A percentile compares a stretch with the other conserved stretches of the same genome.
These are phyloP conservation scores for Macrosteles quadrilineatus DNA, from an alignment of 1,140 invertebrate genomes.

Conservation along the genomic window DNA sequence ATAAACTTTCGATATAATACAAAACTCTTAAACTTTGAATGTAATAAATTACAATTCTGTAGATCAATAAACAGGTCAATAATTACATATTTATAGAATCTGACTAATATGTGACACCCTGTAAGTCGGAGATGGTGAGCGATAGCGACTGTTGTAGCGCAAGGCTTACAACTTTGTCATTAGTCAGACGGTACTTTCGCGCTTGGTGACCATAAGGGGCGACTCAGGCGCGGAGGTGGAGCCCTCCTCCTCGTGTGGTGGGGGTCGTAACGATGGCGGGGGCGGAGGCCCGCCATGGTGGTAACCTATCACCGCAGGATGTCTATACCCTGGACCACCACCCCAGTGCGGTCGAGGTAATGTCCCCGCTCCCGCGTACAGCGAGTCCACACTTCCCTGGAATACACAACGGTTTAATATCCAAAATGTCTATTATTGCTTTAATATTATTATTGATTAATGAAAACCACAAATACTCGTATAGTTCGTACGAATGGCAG, in stretches of 20 bases:
- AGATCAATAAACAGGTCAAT: not conserved
- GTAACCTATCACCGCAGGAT: not conserved
- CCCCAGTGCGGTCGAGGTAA: constrained; percentile 35
- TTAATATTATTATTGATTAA: too few relatives aligned
- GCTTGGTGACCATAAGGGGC: constrained; percentile 37
- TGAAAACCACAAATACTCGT: too few relatives aligned
- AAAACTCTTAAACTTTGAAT: constrained; percentile 1
- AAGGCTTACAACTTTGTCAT: constrained; percentile 40
- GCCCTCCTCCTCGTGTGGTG: not conserved
- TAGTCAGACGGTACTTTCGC: constrained; percentile 42
- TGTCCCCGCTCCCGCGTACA: constrained; percentile 36
- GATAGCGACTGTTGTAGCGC: not conserved
- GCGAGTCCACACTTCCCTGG: constrained; percentile 34
- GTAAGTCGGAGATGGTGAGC: not conserved
- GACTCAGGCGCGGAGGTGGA: constrained; percentile 31
- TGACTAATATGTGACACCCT: constrained; percentile 18
- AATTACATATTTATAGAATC: constrained; percentile 16
- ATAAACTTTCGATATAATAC: constrained; percentile 9
- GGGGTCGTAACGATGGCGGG: not conserved
- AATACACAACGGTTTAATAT: too few relatives aligned
- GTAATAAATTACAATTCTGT: constrained; percentile 3
- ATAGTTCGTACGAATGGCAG: too few relatives aligned
- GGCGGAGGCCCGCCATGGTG: not conserved
- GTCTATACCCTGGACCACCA: constrained; percentile 7
- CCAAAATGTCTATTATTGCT: too few relatives aligned